Conservation (phyloP, 2,113 vertebrate genomes). For the Pseudonaja textilis region DNA sequence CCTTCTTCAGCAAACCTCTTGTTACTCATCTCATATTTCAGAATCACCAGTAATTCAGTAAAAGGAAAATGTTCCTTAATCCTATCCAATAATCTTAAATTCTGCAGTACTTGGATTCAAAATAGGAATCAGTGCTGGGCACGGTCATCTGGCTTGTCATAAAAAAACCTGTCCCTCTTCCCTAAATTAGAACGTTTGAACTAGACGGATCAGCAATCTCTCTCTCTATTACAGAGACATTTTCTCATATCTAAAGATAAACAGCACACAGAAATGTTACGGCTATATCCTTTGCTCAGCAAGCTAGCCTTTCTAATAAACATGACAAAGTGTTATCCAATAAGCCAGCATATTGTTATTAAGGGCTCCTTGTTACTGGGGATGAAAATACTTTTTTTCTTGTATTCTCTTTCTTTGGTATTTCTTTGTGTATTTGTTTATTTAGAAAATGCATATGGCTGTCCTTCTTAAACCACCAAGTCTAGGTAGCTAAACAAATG, state of each 20-base stretch:
- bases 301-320: no score
- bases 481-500: no score
- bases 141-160: not conserved
- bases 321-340: no score
- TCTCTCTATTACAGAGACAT: not conserved
- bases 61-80: not conserved
- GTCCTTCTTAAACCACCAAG: no score
- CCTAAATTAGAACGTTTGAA: not conserved
- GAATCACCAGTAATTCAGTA: not conserved
- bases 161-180: no score
- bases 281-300: not conserved
- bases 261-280: not conserved
- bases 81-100: not conserved
- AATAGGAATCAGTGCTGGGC: not conserved
- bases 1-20: not conserved
- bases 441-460: no score
- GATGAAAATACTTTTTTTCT: no score
- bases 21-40: not conserved
- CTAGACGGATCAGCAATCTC: not conserved
- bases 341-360: no score
- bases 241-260: not conserved
- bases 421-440: no score
- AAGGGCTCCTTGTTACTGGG: no score
- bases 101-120: not conserved
- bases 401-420: no score